Evolutionary conservation across 92 coral and sea anemone genomes (phyloP), one percentile per base, ranked within the genome.

Genomic region (Bergia sp.): DNA sequence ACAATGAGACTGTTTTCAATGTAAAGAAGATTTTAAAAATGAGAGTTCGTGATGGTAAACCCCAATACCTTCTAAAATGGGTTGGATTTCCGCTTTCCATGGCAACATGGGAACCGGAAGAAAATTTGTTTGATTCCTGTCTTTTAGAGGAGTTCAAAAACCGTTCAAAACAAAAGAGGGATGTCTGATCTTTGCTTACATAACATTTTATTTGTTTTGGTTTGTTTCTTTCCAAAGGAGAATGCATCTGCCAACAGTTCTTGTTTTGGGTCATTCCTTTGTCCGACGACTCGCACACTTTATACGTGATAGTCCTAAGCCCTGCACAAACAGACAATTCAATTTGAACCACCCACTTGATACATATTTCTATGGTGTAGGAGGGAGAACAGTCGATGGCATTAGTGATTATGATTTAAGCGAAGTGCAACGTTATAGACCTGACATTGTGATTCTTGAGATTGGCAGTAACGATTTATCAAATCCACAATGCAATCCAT

Each of bases 71-170:
- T 0, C 0, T 81, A 7, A 72, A 72, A 45, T 85, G 88, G 88
- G 88, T 37, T 37, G 69, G 88, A 2, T 85, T 72, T 39, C 88
- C 88, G 1, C 16, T 85, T 0, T 85, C 88, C 40, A 39, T 39
- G 50, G 80, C 88, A 1, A 85, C 88, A 0, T 85, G 88, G 88
- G 88, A 85, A 10, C 88, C 88, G 1, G 44, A 85, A 75, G 80
- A 85, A 44, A 42, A 85, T n/a, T 23, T 85, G 5, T 37, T 85
- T 1, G 88, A 85, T 11, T 69, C 81, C 0, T 39, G 88, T 1
- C 38, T 85, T 18, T 37, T 85, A 13, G 1, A 12, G 13, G 36
- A 71, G 2, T 85, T 72, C 40, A 21, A 29, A 36, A 85, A 23
- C 7, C 36, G 50, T 5, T 8, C 44, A 0, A 47, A 23, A 7